phyloP scores from a whole-genome alignment of 23 tunicate genomes.

The Ascidia mentula region DNA sequence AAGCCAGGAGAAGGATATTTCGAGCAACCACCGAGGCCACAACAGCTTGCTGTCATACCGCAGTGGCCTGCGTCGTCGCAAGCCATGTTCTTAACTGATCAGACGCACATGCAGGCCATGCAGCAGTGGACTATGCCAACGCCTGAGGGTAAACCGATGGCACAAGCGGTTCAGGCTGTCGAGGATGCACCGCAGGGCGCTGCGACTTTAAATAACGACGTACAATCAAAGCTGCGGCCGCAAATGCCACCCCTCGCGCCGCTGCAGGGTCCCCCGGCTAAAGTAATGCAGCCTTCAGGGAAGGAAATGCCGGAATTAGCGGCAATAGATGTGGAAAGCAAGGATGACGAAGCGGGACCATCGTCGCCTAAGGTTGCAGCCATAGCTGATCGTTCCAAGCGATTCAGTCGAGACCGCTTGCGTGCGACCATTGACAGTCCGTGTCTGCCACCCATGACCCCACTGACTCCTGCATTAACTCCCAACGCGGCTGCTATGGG shows the following conservation, averaged over 20 bases:
- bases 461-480: slow-evolving; percentile 70
- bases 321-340: background rate
- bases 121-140: background rate
- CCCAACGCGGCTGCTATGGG: slow-evolving; percentile 35
- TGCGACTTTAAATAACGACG: background rate
- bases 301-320: slow-evolving; percentile 8
- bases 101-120: background rate
- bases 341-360: background rate
- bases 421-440: slow-evolving; percentile 91
- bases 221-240: slow-evolving; percentile 14
- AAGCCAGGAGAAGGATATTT: background rate
- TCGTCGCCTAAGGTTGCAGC: slow-evolving; percentile 51
- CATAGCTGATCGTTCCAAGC: slow-evolving; percentile 51
- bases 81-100: background rate
- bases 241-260: slow-evolving; percentile 60
- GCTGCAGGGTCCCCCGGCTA: background rate
- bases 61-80: background rate
- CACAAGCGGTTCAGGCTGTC: background rate
- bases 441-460: slow-evolving; percentile 68
- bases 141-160: background rate
- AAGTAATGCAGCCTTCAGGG: background rate
- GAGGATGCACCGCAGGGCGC: background rate
- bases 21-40: background rate
- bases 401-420: slow-evolving; percentile 80
- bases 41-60: background rate